These are phyloP conservation scores for Catharus ustulatus DNA, from an alignment of 2,797 vertebrate genomes.

Conservation along the genomic window DNA sequence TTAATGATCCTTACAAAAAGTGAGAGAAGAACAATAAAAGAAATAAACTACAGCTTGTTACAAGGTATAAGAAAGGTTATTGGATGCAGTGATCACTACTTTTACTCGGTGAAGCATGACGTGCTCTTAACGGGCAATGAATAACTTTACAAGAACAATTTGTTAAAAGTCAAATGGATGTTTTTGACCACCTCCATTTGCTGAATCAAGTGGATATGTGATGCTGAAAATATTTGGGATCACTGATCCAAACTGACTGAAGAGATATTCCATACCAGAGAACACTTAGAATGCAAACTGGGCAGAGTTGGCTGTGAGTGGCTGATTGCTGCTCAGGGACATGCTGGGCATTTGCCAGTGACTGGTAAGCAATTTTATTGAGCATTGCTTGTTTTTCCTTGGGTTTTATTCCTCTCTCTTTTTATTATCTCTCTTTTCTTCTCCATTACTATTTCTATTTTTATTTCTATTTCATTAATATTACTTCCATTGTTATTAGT, in stretches of 20 bases:
- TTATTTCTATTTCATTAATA: too few relatives aligned
- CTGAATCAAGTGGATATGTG: not conserved
- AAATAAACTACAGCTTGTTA: not conserved
- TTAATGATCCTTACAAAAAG: not conserved
- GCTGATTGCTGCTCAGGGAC: fast-evolving
- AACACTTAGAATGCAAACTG: fast-evolving
- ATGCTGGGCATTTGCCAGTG: not conserved
- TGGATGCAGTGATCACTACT: not conserved
- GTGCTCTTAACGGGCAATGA: not conserved
- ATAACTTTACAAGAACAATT: not conserved
- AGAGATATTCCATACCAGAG: fast-evolving
- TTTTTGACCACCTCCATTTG: not conserved
- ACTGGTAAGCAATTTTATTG: not conserved
- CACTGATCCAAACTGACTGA: not conserved
- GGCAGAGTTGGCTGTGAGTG: fast-evolving
- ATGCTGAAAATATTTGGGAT: not conserved
- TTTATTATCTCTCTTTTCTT: not conserved
- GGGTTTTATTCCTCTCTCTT: not conserved
- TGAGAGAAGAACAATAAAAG: not conserved
- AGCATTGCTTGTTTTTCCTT: not conserved
- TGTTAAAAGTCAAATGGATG: not conserved
- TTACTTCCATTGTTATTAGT: not conserved
- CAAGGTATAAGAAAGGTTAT: not conserved
- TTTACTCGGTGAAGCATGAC: not conserved
- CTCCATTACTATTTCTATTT: not conserved